Conservation (phyloP, 1,140 invertebrate species). For the Scaptomyza hsui region DNA sequence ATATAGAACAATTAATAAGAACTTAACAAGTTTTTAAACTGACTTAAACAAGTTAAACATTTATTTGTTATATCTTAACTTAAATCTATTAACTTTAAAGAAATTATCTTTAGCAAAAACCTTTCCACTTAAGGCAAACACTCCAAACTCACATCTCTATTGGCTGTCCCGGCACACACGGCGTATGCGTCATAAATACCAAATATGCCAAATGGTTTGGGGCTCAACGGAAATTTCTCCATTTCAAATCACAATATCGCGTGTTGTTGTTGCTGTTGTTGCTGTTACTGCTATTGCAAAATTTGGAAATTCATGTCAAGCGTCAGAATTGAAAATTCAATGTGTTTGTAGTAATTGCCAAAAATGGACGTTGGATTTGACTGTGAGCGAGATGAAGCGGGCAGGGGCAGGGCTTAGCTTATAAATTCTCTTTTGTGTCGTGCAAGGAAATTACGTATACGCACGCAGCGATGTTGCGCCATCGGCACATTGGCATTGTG, state of each 20-base stretch:
- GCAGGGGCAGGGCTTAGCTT: constrained; percentile 6
- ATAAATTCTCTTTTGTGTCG: constrained; percentile 57
- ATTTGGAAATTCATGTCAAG: constrained; percentile 17
- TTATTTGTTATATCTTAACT: too few relatives aligned
- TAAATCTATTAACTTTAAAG: too few relatives aligned
- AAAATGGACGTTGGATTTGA: constrained; percentile 35
- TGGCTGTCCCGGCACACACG: neutral
- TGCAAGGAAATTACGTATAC: constrained; percentile 64
- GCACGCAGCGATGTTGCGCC: constrained; percentile 43
- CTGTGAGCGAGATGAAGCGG: too few relatives aligned
- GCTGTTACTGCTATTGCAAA: neutral
- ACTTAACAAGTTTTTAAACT: too few relatives aligned
- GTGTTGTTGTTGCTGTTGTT: constrained; percentile 8
- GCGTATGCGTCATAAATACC: constrained; percentile 33
- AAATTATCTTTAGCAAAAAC: too few relatives aligned
- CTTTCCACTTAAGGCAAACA: neutral
- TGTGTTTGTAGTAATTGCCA: constrained; percentile 46
- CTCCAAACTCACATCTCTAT: neutral
- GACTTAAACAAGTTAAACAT: too few relatives aligned
- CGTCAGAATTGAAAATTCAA: constrained; percentile 41
- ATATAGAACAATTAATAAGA: too few relatives aligned
- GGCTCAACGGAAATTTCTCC: neutral
- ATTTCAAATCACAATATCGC: constrained; percentile 35
- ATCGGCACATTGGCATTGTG: constrained; percentile 7
- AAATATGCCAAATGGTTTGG: constrained; percentile 13